Conservation (phyloP, 2,113 vertebrate genomes). For the Anoplopoma fimbria region DNA sequence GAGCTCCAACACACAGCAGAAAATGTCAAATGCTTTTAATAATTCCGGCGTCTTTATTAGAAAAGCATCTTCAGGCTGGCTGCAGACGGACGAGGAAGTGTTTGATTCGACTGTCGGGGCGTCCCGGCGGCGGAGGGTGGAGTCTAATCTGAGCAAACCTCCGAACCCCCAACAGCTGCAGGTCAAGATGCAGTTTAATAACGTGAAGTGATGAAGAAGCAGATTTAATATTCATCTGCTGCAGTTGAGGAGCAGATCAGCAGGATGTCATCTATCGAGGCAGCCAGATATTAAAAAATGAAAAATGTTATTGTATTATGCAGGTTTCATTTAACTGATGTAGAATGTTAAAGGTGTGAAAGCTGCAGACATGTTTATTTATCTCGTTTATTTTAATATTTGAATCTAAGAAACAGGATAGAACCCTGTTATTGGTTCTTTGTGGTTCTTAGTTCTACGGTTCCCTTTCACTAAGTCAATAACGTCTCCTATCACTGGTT, state of each 20-base stretch:
- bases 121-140: neutral
- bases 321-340: neutral
- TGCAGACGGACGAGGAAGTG: neutral
- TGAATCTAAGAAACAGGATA: neutral
- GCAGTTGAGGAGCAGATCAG: slow-evolving; percentile 11
- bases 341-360: no score
- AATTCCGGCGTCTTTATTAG: neutral
- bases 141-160: neutral
- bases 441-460: neutral
- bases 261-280: no score
- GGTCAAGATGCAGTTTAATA: slow-evolving; percentile 26
- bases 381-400: neutral
- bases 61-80: no score
- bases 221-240: slow-evolving; percentile 23
- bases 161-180: neutral
- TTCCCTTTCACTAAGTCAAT: no score
- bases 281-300: neutral
- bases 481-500: no score
- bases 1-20: no score
- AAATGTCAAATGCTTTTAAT: no score
- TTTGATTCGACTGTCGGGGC: neutral
- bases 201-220: slow-evolving; percentile 12
- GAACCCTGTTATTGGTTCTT: neutral
- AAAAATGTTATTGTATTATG: neutral
- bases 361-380: no score